phyloP scores from a whole-genome alignment of 1,140 invertebrate genomes.

The Carposina sasakii region DNA sequence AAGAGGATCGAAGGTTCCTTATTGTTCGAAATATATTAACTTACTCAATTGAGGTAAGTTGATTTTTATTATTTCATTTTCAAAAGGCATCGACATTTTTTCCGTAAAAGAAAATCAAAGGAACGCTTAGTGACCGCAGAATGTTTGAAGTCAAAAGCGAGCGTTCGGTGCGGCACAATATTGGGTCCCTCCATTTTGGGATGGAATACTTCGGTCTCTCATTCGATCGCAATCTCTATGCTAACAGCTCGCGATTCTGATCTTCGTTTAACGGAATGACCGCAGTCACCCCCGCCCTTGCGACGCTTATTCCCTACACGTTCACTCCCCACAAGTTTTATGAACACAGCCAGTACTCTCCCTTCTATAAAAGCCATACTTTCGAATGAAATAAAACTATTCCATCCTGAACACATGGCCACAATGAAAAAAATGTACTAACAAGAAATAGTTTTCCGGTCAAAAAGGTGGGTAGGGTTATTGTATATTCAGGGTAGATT shows the following conservation, averaged over 20 bases:
- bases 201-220: constrained; percentile 65
- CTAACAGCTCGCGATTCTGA: constrained; percentile 71
- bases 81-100: no score
- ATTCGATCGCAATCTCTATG: constrained; percentile 72
- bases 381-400: constrained; percentile 43
- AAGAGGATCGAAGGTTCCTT: no score
- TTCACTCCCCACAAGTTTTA: constrained; percentile 65
- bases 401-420: no score
- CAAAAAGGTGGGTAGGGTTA: no score
- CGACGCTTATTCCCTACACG: constrained; percentile 70
- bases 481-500: no score
- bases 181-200: constrained; percentile 58
- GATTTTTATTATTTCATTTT: constrained; percentile 2
- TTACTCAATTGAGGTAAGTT: no score
- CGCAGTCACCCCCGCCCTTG: constrained; percentile 60
- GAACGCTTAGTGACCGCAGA: constrained; percentile 39
- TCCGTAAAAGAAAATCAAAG: constrained; percentile 50
- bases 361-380: constrained; percentile 45
- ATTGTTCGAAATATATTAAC: no score
- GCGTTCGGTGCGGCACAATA: constrained; percentile 63
- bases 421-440: no score
- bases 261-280: constrained; percentile 72
- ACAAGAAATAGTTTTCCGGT: no score
- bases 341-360: constrained; percentile 48
- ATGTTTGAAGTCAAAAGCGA: constrained; percentile 58